phyloP scores from a whole-genome alignment of 2,113 vertebrate species.

The Cervus canadensis region DNA sequence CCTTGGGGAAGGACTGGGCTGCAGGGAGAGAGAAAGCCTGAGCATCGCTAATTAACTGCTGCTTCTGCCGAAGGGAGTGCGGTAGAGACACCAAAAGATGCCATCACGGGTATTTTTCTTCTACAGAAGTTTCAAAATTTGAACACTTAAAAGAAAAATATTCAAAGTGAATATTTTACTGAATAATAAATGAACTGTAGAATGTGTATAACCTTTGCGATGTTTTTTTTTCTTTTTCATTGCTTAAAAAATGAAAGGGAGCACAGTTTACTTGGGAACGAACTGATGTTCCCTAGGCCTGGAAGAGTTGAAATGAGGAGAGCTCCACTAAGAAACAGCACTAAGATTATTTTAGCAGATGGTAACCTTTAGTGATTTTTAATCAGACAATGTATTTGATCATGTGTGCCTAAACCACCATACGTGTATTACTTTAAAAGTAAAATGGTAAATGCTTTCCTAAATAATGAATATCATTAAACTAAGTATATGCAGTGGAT shows the following conservation, averaged over 20 bases:
- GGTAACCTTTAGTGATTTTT: neutral
- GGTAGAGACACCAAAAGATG: neutral
- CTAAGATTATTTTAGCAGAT: neutral
- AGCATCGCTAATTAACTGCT: fast-evolving
- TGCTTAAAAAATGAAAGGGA: neutral
- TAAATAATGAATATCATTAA: neutral
- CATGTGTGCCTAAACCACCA: neutral
- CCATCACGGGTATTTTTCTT: neutral
- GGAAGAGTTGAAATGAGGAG: neutral
- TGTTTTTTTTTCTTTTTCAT: neutral
- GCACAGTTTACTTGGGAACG: neutral
- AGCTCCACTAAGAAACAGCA: neutral
- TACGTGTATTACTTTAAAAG: neutral
- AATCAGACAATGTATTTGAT: neutral
- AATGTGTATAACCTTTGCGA: neutral
- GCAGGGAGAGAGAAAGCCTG: neutral
- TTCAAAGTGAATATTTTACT: neutral
- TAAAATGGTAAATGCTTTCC: neutral
- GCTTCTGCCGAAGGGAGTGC: fast-evolving
- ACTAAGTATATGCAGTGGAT: neutral
- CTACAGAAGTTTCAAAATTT: neutral
- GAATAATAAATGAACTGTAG: neutral
- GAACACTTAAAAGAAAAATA: neutral
- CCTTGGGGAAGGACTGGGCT: neutral
- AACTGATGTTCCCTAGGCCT: neutral